phyloP scores from a whole-genome alignment of 2,113 vertebrate species.

The Hyperopisus bebe region DNA sequence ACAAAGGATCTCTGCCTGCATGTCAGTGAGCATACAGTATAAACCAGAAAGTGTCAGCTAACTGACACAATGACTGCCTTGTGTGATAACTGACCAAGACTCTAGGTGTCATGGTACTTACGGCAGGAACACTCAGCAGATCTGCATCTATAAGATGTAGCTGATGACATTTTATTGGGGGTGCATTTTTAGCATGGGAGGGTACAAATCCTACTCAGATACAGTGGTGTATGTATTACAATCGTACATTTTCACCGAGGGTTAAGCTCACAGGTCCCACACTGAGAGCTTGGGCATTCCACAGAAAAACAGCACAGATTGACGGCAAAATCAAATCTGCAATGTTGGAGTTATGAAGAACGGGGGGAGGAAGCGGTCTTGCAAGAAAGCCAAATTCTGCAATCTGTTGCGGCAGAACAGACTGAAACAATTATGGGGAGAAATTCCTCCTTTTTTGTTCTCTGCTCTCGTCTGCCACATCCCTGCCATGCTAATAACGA shows the following conservation, averaged over 20 bases:
- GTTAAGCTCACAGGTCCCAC: slow-evolving; percentile 28
- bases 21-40: not conserved
- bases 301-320: slow-evolving; percentile 29
- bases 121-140: not conserved
- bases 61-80: slow-evolving; percentile 35
- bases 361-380: slow-evolving; percentile 28
- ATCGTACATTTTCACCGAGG: slow-evolving; percentile 10
- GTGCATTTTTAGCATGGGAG: not conserved
- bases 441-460: slow-evolving; percentile 42
- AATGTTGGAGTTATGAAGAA: slow-evolving; percentile 36
- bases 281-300: slow-evolving; percentile 25
- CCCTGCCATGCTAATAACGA: slow-evolving; percentile 32
- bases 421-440: slow-evolving; percentile 53
- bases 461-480: slow-evolving; percentile 25
- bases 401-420: slow-evolving; percentile 53
- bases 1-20: not conserved
- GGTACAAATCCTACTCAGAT: not conserved
- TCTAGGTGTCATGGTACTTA: no score
- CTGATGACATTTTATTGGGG: not conserved
- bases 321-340: slow-evolving; percentile 46
- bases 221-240: not conserved
- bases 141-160: not conserved
- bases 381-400: slow-evolving; percentile 46
- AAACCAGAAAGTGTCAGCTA: slow-evolving; percentile 19
- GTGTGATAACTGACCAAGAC: slow-evolving; percentile 40